Base-by-base conservation (phyloP, 92 coral and sea anemone species). In the Muricea muricata region DNA sequence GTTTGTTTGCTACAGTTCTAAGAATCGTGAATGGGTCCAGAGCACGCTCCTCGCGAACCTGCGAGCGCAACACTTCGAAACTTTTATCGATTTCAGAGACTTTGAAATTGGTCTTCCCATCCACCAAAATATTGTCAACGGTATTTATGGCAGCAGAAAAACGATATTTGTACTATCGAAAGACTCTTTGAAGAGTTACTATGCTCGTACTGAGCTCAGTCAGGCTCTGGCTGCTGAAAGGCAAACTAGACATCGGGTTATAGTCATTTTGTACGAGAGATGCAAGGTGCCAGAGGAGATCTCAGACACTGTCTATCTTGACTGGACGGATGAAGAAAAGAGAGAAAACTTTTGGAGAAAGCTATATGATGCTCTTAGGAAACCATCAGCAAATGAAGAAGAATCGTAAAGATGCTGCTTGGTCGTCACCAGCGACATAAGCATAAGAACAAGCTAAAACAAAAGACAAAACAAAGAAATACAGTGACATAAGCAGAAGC, bases 11-110 rank as follows among this genome's bases (percentile, higher is more conserved):
- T 70, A 70, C 55, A 70, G 76, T 39, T 37, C 50, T 3, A 70
- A 70, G 50, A 70, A 70, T 21, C 76, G 54, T n/a, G n/a, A 42
- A 23, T 70, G 76, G 76, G 76, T 70, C 2, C 76, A 70, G 25
- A 54, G 20, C 5, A 70, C 76, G 10, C 55, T 70, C 17, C 18
- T 70, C 31, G 6, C 76, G 10, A 70, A 70, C 29, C 76, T 70
- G 10, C 48, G 55, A 70, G 76, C 76, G 4, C 76, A 70, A 14
- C 12, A 70, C 18, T 70, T 70, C 29, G 50, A 42, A 37, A 70
- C 76, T 11, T 37, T 70, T 25, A 70, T 70, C 76, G 76, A 70
- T 9, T 34, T 70, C 42, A 33, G 35, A 9, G 76, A 70, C 76
- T 70, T 70, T 23, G 76, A 70, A 70, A 70, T 70, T 10, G 76